Base-by-base conservation (phyloP, 2,888 invertebrate species). In the Platycheirus rosarum region DNA sequence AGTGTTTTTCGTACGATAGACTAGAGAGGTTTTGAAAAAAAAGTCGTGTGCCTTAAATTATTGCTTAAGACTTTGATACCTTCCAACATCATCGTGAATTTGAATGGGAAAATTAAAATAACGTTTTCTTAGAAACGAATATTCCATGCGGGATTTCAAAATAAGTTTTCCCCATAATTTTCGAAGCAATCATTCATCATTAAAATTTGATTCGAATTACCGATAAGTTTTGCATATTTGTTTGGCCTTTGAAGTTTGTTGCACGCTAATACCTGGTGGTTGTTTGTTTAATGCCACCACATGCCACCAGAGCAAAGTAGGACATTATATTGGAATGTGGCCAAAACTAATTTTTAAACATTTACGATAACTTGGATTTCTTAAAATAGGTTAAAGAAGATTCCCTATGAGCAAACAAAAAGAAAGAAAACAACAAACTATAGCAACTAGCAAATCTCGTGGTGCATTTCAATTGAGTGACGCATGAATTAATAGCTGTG, bases 311-410 rank as follows among this genome's bases (percentile, higher is more conserved):
- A 60, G 55, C 44, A 49, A 82, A 82, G 62, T 69, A 55, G 77
- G 76, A 82, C 82, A 82, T 82, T 68, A 20, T 63, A 51, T 82
- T 82, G 82, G 82, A 82, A 32, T 77, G 9, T 40, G 68, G 71
- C 82, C 82, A 82, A 82, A 77, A 55, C 37, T 68, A 71, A 71
- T 77, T 66, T 51, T 48, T 13, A 48, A 77, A 73, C 63, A 82
- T 73, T 73, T 55, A 60, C 66, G 62, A 49, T 68, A 63, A 71
- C 65, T 62, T 71, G 48, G 55, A 29, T 68, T 73, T 62, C 48
- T 76, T 66, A 65, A 71, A 76, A 76, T 76, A 74, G 37, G 76
- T 37, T 26, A 40, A 23, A 20, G 14, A n/a, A 26, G 9, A 26
- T 11, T 63, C 68, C 69, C 49, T 57, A 49, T 13, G 26, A 26